Evolutionary conservation across 2,113 vertebrate genomes (phyloP).

Genomic region (Arothron firmamentum): DNA sequence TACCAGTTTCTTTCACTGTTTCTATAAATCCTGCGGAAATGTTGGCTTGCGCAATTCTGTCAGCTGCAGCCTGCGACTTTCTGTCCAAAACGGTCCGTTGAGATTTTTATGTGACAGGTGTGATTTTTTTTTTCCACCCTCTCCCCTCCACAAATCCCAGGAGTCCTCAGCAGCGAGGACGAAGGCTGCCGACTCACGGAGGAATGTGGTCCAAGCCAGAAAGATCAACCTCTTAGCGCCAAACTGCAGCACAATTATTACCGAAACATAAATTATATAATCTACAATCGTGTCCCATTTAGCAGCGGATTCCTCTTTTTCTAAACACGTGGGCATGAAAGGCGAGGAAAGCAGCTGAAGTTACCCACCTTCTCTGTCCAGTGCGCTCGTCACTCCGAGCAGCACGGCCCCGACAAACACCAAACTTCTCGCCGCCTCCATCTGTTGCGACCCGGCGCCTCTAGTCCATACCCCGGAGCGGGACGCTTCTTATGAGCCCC

Average conservation of each 20-base stretch:
- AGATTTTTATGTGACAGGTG: conserved; percentile 50
- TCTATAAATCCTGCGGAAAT: not conserved
- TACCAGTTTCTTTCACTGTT: not conserved
- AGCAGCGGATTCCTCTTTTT: not conserved
- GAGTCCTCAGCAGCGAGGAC: conserved; percentile 23
- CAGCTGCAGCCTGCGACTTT: not conserved
- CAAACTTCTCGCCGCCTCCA: conserved; percentile 77
- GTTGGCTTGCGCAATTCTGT: too few species aligned
- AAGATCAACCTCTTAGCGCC: conserved; percentile 17
- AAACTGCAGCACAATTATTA: not conserved
- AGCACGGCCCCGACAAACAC: conserved; percentile 69
- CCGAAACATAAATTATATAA: not conserved
- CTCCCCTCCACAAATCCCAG: conserved; percentile 19
- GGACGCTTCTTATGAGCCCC: not conserved
- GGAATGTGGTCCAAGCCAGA: conserved; percentile 53
- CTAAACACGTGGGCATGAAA: not conserved
- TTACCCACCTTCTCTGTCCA: conserved; percentile 77
- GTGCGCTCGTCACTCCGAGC: conserved; percentile 59
- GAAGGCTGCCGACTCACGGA: conserved; percentile 32
- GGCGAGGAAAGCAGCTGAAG: conserved; percentile 9
- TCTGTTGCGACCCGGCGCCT: conserved; percentile 49
- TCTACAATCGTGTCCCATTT: fast-evolving
- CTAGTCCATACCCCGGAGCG: conserved; percentile 64
- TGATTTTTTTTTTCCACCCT: conserved; percentile 20
- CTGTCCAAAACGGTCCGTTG: not conserved